phyloP scores from a whole-genome alignment of 2,797 vertebrate species.

The Etheostoma nigrum region DNA sequence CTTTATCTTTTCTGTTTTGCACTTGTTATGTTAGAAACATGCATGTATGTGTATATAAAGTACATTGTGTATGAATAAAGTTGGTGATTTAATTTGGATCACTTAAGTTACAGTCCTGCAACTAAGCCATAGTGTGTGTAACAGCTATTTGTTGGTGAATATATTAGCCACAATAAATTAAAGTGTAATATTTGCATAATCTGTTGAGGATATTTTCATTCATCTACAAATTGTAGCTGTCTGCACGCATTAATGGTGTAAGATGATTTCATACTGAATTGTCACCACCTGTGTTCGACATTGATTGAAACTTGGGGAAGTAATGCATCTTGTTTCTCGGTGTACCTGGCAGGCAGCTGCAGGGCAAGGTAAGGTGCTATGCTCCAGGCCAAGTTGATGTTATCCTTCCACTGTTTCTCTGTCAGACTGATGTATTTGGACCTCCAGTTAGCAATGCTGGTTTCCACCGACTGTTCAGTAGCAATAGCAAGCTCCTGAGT shows the following conservation, averaged over 20 bases:
- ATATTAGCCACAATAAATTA: neutral
- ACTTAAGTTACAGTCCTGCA: too few relatives aligned
- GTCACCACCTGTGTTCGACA: neutral
- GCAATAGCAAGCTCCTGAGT: conserved; percentile 91
- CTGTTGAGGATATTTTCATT: neutral
- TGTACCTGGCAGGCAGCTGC: conserved; percentile 92
- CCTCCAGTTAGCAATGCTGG: conserved; percentile 95
- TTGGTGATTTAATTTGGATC: too few relatives aligned
- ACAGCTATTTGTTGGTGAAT: neutral
- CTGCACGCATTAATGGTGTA: neutral
- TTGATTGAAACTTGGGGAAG: neutral
- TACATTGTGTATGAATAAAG: neutral
- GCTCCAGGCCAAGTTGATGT: conserved; percentile 96
- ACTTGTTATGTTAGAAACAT: neutral
- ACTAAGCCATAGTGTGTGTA: neutral
- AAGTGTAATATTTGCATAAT: neutral
- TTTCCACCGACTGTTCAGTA: conserved; percentile 93
- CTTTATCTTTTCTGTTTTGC: neutral
- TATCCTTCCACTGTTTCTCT: conserved; percentile 98
- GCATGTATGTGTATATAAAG: neutral
- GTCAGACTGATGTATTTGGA: conserved; percentile 95
- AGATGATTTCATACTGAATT: neutral
- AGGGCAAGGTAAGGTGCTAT: conserved; percentile 94
- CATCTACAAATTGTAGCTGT: neutral
- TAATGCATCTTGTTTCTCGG: neutral